These are phyloP conservation scores for Branchellion lobata DNA, from an alignment of 2,888 invertebrate species.

Conservation along the genomic window DNA sequence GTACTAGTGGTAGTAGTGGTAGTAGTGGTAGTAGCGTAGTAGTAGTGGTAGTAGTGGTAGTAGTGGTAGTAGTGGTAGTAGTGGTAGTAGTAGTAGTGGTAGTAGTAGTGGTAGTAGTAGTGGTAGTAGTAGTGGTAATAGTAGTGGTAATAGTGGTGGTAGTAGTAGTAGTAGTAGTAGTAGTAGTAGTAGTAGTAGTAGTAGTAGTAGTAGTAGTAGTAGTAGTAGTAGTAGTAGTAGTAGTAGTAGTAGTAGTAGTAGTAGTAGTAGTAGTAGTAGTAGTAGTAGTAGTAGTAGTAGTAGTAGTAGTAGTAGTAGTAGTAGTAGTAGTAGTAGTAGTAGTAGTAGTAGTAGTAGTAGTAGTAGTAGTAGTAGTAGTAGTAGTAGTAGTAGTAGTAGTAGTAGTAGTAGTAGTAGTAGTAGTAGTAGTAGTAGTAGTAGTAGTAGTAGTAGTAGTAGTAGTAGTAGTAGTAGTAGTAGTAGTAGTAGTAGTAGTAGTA, in stretches of 20 bases:
- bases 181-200: slow-evolving; percentile 27
- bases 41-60: too few relatives aligned
- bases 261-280: slow-evolving; percentile 50
- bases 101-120: too few relatives aligned
- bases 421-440: slow-evolving; percentile 47
- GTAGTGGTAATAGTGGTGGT: too few relatives aligned
- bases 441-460: slow-evolving; percentile 46
- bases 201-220: slow-evolving; percentile 24
- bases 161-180: slow-evolving; percentile 30
- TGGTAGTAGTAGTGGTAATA: too few relatives aligned
- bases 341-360: slow-evolving; percentile 50
- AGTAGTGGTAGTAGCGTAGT: too few relatives aligned
- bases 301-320: slow-evolving; percentile 50
- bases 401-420: slow-evolving; percentile 46
- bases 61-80: too few relatives aligned
- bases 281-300: slow-evolving; percentile 48
- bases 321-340: slow-evolving; percentile 49
- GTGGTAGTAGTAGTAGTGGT: too few relatives aligned
- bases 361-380: slow-evolving; percentile 50
- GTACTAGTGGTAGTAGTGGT: too few relatives aligned
- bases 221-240: slow-evolving; percentile 48
- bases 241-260: slow-evolving; percentile 49
- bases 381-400: slow-evolving; percentile 49
- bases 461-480: slow-evolving; percentile 49
- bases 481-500: slow-evolving; percentile 49